Percentiles rank a stretch among this genome's conserved stretches.
phyloP scores from a whole-genome alignment of 2,888 invertebrate species.

The Timandra comae region DNA sequence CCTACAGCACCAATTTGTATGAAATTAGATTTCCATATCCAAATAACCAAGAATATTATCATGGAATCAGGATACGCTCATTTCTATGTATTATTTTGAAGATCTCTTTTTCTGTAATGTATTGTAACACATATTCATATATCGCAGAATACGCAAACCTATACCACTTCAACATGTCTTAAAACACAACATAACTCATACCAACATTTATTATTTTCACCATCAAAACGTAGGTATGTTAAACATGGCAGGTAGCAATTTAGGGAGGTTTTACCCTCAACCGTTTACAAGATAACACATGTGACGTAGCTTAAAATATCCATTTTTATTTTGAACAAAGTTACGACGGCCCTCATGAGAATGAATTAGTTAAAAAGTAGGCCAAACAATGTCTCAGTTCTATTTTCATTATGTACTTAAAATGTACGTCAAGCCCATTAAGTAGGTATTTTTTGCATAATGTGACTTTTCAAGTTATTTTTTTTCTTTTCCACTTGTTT shows the following conservation, averaged over 20 bases:
- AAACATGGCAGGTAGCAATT: slow-evolving; percentile 19
- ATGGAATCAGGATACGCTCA: no score
- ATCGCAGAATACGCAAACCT: no score
- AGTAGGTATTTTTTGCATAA: slow-evolving; percentile 28
- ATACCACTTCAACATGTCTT: no score
- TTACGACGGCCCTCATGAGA: slow-evolving; percentile 31
- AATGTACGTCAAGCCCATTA: slow-evolving; percentile 19
- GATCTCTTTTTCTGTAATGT: no score
- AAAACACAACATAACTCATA: slow-evolving; percentile 3
- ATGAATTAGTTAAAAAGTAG: slow-evolving; percentile 61
- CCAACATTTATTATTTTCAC: slow-evolving; percentile 3
- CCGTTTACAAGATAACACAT: slow-evolving; percentile 23
- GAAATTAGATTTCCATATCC: no score
- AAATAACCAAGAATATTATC: no score
- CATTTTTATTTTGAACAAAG: slow-evolving; percentile 39
- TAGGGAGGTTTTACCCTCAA: slow-evolving; percentile 17
- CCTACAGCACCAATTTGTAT: no score
- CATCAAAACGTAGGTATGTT: neutral
- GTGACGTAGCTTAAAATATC: slow-evolving; percentile 24
- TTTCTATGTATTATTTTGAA: no score
- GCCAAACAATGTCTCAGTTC: slow-evolving; percentile 35
- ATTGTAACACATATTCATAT: no score
- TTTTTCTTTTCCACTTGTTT: no score
- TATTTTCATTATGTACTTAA: slow-evolving; percentile 9
- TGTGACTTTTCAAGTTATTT: slow-evolving; percentile 26